Conservation (phyloP, 2,113 vertebrate species). For the Stercorarius parasiticus region DNA sequence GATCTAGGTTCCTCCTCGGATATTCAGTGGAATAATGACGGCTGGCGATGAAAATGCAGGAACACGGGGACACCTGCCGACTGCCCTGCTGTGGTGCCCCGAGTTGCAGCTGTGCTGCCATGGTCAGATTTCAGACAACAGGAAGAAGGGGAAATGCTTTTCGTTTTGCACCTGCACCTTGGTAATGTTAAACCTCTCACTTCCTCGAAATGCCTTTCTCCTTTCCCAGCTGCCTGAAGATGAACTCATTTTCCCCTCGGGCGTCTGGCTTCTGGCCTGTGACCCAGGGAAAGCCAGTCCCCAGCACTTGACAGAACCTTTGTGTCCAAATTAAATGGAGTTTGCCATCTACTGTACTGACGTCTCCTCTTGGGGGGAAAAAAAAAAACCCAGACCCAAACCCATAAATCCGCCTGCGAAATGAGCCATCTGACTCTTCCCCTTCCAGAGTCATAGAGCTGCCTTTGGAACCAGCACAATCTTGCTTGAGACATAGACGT, state of each 20-base stretch:
- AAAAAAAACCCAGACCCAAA: too few species aligned
- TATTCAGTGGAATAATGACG: not conserved
- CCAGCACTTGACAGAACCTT: not conserved
- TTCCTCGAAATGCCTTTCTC: not conserved
- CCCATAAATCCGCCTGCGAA: not conserved
- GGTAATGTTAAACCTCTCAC: slow-evolving; percentile 1
- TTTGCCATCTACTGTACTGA: not conserved
- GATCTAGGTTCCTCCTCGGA: not conserved
- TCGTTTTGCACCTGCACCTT: slow-evolving; percentile 70
- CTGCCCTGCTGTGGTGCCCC: not conserved
- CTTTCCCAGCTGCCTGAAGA: not conserved
- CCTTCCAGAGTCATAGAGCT: not conserved
- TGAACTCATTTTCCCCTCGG: not conserved
- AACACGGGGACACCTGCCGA: accelerated
- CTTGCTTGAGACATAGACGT: not conserved
- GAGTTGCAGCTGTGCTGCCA: not conserved
- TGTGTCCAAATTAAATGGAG: not conserved
- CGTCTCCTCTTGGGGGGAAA: accelerated
- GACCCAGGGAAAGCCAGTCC: not conserved
- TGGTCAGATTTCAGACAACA: not conserved
- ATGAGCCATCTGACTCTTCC: not conserved
- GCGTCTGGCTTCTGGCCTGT: not conserved
- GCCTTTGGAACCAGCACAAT: not conserved
- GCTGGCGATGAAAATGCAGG: not conserved
- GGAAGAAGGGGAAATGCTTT: not conserved